Percentiles rank a stretch among this genome's conserved stretches.
Conservation (phyloP, 2,113 vertebrate species). For the Menura novaehollandiae region DNA sequence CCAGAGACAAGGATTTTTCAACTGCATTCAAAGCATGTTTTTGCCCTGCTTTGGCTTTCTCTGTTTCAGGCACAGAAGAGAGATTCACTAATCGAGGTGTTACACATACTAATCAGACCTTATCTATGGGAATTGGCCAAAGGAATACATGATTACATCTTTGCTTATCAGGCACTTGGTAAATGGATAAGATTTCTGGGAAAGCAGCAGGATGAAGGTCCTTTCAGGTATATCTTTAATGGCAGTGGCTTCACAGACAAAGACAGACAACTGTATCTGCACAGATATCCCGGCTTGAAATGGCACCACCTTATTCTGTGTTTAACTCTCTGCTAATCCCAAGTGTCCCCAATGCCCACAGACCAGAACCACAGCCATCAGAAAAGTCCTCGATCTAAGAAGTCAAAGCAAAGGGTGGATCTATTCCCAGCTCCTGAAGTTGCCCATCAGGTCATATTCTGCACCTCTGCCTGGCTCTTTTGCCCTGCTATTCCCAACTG, state of each 20-base stretch:
- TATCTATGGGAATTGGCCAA: neutral
- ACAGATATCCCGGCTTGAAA: neutral
- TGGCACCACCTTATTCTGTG: neutral
- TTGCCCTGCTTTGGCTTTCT: neutral
- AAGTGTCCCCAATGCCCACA: neutral
- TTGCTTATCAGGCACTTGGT: neutral
- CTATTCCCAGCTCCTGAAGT: neutral
- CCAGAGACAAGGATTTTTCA: neutral
- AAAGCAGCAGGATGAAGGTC: neutral
- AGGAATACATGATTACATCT: neutral
- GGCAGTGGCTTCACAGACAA: neutral
- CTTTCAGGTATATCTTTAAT: neutral
- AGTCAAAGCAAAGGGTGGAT: neutral
- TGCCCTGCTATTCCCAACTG: neutral
- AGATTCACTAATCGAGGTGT: neutral
- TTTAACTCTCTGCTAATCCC: neutral
- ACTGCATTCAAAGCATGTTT: neutral
- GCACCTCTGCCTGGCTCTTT: neutral
- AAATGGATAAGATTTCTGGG: neutral
- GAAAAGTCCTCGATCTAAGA: neutral
- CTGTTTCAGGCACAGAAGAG: neutral
- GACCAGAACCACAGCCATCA: neutral
- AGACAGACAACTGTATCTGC: neutral
- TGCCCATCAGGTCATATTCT: neutral
- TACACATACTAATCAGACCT: neutral